Base-by-base conservation (phyloP, 92 coral and sea anemone genomes). In the Parazoanthus swiftii region DNA sequence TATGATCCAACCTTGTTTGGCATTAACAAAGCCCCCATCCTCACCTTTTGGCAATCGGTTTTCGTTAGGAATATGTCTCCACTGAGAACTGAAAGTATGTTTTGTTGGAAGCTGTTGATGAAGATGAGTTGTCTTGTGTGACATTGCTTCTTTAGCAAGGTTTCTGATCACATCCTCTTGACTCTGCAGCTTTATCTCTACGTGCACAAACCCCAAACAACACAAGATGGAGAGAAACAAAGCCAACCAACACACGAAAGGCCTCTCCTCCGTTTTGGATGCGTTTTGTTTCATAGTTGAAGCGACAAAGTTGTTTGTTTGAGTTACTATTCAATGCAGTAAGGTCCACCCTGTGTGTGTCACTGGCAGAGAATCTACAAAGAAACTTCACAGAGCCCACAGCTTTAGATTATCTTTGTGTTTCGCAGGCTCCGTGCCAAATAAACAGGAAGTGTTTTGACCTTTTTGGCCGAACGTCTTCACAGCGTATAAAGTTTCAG, bases 171-270 rank as follows among this genome's bases (percentile, higher is more conserved):
- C 56, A 7, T 77, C 59, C 8, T 77, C 59, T 42, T 77, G 81
- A 42, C 59, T 77, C 4, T 43, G 81, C 50, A 77, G 36, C 81
- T 77, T 77, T 42, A 77, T 77, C 81, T 77, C 81, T 23, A 77
- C 81, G 59, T 77, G 81, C 26, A 77, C 29, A 44, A 77, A 77
- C 23, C 59, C 81, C 9, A 77, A 18, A 43, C 58, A 77, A 44
- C 81, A 42, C 29, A 77, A 77, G 46, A 44, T 25, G 59, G 81
- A 42, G 4, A 77, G 50, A 77, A 77, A 77, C 59, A 77, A 13
- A 42, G 81, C 81, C 63, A 44, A 20, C 81, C 33, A 42, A 43
- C 33, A 77, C 8, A 77, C 15, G 25, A 43, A 9, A n/a, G 56
- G 33, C 58, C 23, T 77, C 3, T 43, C 58, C 63, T 44, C 35